phyloP scores from a whole-genome alignment of 2,113 vertebrate species.

The Eulemur rufifrons region DNA sequence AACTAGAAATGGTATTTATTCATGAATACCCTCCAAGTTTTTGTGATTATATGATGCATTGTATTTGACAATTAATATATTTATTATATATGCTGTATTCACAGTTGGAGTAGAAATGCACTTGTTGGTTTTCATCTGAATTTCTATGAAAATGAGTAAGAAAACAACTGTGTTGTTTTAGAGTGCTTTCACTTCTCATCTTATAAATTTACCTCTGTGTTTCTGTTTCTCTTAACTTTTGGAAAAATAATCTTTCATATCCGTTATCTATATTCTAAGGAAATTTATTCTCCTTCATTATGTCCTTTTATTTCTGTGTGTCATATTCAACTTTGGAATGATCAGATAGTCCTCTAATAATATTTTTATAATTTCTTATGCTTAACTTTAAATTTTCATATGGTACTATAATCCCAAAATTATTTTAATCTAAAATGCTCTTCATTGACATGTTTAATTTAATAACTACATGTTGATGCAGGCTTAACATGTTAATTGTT shows the following conservation, averaged over 20 bases:
- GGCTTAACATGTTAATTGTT: not conserved
- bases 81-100: not conserved
- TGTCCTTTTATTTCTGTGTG: not conserved
- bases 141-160: not conserved
- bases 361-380: not conserved
- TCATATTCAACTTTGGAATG: not conserved
- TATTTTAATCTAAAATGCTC: not conserved
- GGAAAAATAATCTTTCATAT: not conserved
- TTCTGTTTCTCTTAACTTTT: constrained; percentile 28
- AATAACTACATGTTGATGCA: not conserved
- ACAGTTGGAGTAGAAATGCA: not conserved
- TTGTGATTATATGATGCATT: not conserved
- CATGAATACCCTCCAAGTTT: not conserved
- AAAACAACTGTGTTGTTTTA: not conserved
- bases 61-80: not conserved
- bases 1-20: not conserved
- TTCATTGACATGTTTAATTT: not conserved
- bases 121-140: not conserved
- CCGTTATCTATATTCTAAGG: not conserved
- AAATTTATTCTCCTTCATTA: constrained; percentile 7
- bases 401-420: not conserved
- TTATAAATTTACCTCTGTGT: not conserved
- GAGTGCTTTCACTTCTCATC: not conserved
- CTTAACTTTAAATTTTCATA: not conserved
- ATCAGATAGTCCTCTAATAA: not conserved